A percentile compares a stretch with the other conserved stretches of the same genome.
phyloP scores from a whole-genome alignment of 2,797 vertebrate species.

The Spondyliosoma cantharus region DNA sequence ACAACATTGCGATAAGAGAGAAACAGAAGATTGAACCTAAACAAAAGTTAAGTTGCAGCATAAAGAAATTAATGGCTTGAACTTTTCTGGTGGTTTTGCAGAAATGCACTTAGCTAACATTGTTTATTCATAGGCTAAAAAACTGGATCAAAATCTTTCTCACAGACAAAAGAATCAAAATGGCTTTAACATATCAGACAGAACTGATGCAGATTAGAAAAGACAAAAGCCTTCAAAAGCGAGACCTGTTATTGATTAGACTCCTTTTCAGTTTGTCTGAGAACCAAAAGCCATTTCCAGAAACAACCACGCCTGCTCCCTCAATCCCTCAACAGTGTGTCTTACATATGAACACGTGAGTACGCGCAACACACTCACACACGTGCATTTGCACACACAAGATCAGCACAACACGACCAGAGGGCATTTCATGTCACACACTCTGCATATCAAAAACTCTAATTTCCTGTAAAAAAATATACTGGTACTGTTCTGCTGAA shows the following conservation, averaged over 20 bases:
- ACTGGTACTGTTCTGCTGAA: conserved; percentile 17
- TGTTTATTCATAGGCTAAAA: no score
- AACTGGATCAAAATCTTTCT: background rate
- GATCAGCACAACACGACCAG: background rate
- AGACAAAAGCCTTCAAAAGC: conserved; percentile 14
- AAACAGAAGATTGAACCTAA: no score
- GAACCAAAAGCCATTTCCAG: conserved; percentile 38
- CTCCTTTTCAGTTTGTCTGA: conserved; percentile 27
- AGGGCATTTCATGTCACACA: conserved; percentile 26
- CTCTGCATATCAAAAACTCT: conserved; percentile 25
- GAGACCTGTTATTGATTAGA: conserved; percentile 48
- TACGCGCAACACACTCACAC: background rate
- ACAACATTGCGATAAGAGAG: no score
- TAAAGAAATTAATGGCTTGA: no score
- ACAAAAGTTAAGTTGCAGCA: no score
- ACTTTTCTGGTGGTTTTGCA: no score
- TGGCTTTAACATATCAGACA: background rate
- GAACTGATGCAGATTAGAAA: background rate
- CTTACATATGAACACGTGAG: conserved; percentile 25
- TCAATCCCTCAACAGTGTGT: conserved; percentile 34
- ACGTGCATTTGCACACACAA: background rate
- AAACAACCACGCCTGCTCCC: conserved; percentile 64
- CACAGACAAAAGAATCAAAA: background rate
- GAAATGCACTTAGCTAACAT: no score
- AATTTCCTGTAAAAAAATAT: conserved; percentile 54